Evolutionary conservation across 2,888 invertebrate species (phyloP).

Genomic region (Drosophila meridionalis): DNA sequence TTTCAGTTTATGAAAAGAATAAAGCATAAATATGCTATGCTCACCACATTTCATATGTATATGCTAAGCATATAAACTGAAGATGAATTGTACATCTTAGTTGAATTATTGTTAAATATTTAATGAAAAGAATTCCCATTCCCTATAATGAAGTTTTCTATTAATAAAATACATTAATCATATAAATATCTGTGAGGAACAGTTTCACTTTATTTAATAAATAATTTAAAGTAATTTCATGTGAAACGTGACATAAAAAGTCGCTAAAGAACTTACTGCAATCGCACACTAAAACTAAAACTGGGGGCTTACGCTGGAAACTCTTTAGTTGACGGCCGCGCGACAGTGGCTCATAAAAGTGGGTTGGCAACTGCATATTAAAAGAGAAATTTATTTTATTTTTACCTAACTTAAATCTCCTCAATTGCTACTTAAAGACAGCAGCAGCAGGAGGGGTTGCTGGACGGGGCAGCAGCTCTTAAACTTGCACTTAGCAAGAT

Average conservation of each 20-base stretch:
- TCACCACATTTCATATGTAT: too few relatives aligned
- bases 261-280: neutral
- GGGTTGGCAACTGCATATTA: neutral
- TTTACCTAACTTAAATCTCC: slow-evolving; percentile 18
- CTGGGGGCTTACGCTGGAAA: neutral
- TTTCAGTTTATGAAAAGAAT: too few relatives aligned
- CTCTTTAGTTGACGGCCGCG: slow-evolving; percentile 1
- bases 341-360: neutral
- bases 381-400: slow-evolving; percentile 1
- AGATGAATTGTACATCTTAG: too few relatives aligned
- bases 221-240: neutral
- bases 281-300: neutral
- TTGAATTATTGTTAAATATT: too few relatives aligned
- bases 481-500: slow-evolving; percentile 69
- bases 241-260: neutral
- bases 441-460: neutral
- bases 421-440: slow-evolving; percentile 19
- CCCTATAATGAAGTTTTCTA: too few relatives aligned
- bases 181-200: neutral
- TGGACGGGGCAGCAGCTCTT: slow-evolving; percentile 23
- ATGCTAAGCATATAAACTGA: too few relatives aligned
- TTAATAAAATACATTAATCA: too few relatives aligned
- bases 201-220: neutral
- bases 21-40: too few relatives aligned
- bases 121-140: too few relatives aligned